Evolutionary conservation across 2,797 vertebrate species (phyloP).

Genomic region (Leptoclinus maculatus): DNA sequence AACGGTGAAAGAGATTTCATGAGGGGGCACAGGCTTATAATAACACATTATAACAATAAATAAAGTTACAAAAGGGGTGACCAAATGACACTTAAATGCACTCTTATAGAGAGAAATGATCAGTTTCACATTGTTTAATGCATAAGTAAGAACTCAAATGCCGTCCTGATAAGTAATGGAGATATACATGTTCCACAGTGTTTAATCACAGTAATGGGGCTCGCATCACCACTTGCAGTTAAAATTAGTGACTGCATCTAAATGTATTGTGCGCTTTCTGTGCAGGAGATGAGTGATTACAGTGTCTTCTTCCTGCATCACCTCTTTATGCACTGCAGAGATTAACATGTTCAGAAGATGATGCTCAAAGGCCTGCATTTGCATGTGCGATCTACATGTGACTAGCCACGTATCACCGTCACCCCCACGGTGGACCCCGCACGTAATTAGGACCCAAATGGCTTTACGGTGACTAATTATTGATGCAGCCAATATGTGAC

Average conservation of each 20-base stretch:
- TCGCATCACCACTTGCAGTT: neutral
- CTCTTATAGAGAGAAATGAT: neutral
- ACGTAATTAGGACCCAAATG: constrained; percentile 75
- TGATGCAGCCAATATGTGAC: constrained; percentile 72
- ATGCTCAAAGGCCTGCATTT: constrained; percentile 30
- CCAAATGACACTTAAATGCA: neutral
- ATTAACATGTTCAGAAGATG: constrained; percentile 17
- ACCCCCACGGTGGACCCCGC: constrained; percentile 38
- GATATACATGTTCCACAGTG: neutral
- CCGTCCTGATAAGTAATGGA: constrained; percentile 11
- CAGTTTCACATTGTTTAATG: neutral
- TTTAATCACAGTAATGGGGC: constrained; percentile 9
- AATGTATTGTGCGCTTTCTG: neutral
- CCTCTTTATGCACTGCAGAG: constrained; percentile 24
- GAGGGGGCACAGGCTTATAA: neutral
- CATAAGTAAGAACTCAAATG: neutral
- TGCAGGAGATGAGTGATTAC: constrained; percentile 32
- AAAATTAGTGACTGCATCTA: constrained; percentile 11
- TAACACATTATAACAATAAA: too few species aligned
- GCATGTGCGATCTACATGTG: constrained; percentile 46
- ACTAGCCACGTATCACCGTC: constrained; percentile 13
- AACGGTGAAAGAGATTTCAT: neutral
- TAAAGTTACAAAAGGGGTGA: neutral
- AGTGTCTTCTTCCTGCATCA: constrained; percentile 12
- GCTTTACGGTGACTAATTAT: constrained; percentile 75